These are phyloP conservation scores for Oncorhynchus clarkii DNA, from an alignment of 2,113 vertebrate species.

Conservation along the genomic window DNA sequence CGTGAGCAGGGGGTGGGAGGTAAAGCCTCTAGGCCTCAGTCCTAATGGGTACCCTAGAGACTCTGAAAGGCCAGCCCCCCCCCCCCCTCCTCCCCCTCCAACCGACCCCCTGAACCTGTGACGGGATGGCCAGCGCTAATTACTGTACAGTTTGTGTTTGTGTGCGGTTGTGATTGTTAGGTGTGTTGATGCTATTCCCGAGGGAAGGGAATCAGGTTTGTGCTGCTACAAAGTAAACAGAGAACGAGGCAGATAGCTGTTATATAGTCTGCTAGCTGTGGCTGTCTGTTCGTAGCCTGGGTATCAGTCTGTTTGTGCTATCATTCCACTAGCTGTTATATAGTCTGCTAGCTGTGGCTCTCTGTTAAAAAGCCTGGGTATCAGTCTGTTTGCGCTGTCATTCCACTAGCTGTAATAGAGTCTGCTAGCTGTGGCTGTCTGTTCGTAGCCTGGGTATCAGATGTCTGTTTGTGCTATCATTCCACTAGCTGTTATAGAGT, in stretches of 20 bases:
- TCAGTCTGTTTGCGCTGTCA: no score
- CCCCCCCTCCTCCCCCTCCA: slow-evolving; percentile 9
- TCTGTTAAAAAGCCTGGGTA: no score
- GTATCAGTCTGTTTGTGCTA: no score
- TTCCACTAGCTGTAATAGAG: no score
- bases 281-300: no score
- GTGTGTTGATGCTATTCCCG: not conserved
- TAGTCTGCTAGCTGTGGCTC: no score
- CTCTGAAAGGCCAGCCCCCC: slow-evolving; percentile 9
- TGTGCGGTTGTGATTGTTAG: not conserved
- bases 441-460: no score
- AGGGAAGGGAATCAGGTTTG: not conserved
- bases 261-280: no score
- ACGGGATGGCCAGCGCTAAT: slow-evolving; percentile 31
- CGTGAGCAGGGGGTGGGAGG: slow-evolving; percentile 29
- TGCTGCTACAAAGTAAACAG: not conserved
- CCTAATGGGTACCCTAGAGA: slow-evolving; percentile 62
- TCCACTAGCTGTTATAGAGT: no score
- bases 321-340: no score
- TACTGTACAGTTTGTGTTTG: slow-evolving; percentile 39
- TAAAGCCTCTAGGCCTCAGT: slow-evolving; percentile 40
- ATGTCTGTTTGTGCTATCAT: no score
- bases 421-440: no score
- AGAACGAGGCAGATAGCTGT: not conserved
- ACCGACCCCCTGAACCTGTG: slow-evolving; percentile 39